Percentiles rank a stretch among this genome's conserved stretches.
Conservation (phyloP, 2,888 invertebrate species). For the Oxyscelio sp. region DNA sequence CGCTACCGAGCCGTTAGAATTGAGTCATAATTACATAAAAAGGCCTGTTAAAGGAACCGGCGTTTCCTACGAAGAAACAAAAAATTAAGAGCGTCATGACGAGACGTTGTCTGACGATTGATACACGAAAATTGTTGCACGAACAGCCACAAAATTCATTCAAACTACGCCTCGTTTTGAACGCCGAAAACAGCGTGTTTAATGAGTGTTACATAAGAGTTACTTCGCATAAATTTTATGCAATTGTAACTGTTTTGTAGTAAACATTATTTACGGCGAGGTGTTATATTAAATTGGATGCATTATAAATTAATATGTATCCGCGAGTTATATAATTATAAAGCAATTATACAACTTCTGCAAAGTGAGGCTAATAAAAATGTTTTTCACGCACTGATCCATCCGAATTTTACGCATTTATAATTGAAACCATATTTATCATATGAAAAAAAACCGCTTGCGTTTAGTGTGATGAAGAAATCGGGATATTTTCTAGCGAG, state of each 20-base stretch:
- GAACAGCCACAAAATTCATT: conserved; percentile 7
- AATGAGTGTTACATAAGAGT: conserved; percentile 37
- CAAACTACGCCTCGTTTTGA: background rate
- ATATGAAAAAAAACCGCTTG: background rate
- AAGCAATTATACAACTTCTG: too few relatives aligned
- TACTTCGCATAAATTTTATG: conserved; percentile 46
- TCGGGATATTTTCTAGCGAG: conserved; percentile 29
- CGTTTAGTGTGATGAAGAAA: conserved; percentile 41
- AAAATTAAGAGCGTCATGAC: conserved; percentile 47
- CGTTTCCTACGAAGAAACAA: background rate
- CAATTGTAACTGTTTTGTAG: conserved; percentile 11
- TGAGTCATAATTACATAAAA: conserved; percentile 75
- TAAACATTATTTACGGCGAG: conserved; percentile 3
- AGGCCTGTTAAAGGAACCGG: conserved; percentile 37
- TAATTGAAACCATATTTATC: conserved; percentile 18
- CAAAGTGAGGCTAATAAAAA: too few relatives aligned
- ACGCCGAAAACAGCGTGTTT: background rate
- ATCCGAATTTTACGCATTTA: background rate
- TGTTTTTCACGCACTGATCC: background rate
- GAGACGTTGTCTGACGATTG: conserved; percentile 25
- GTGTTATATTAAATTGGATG: too few relatives aligned
- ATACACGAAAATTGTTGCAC: conserved; percentile 7
- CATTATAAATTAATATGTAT: too few relatives aligned
- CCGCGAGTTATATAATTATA: too few relatives aligned
- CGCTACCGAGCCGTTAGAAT: conserved; percentile 63